Evolutionary conservation across 2,797 vertebrate species (phyloP).

Genomic region (Moxostoma hubbsi): DNA sequence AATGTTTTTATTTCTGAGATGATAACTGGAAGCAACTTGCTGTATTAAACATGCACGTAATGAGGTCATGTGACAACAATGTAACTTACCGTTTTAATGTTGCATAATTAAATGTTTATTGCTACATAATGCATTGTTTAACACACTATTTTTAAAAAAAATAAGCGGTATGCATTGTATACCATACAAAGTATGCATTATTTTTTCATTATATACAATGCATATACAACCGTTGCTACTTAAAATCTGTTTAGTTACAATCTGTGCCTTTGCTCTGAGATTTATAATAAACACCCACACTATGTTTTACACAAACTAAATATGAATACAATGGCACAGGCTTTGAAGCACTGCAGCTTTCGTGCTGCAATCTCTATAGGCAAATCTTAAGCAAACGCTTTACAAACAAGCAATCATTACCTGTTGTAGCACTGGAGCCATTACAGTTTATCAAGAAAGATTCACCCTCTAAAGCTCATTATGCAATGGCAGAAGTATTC

Average conservation of each 20-base stretch:
- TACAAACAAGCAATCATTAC: not conserved
- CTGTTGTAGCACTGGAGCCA: not conserved
- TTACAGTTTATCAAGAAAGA: not conserved
- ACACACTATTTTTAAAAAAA: too few species aligned
- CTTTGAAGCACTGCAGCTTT: not conserved
- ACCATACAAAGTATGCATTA: too few species aligned
- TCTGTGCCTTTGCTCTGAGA: not conserved
- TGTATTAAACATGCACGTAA: too few species aligned
- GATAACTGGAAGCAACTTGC: too few species aligned
- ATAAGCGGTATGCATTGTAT: too few species aligned
- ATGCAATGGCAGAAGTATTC: not conserved
- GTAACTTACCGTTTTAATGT: too few species aligned
- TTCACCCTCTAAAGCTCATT: not conserved
- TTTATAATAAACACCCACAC: slow-evolving; percentile 8
- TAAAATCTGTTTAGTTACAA: not conserved
- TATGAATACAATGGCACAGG: not conserved
- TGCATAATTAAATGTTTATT: too few species aligned
- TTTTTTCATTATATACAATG: too few species aligned
- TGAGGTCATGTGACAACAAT: too few species aligned
- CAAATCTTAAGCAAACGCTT: not conserved
- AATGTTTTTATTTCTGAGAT: too few species aligned
- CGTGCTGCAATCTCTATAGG: not conserved
- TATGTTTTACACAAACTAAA: not conserved
- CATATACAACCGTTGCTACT: not conserved
- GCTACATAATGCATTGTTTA: too few species aligned